phyloP scores from a whole-genome alignment of 2,113 vertebrate genomes.

The Mus pahari region DNA sequence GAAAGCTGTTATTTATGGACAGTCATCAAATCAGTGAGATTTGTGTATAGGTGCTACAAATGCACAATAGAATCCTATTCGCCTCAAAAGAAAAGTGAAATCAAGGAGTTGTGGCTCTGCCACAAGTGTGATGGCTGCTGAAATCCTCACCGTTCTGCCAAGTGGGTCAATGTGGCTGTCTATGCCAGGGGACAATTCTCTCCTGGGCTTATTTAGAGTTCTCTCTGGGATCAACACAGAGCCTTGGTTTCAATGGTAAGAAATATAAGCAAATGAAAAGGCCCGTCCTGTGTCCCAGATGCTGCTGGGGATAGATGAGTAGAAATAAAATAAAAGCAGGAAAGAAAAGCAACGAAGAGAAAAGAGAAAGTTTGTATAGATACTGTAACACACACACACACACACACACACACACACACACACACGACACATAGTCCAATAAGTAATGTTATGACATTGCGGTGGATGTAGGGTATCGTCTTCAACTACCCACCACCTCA shows the following conservation, averaged over 20 bases:
- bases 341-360: background rate
- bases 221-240: background rate
- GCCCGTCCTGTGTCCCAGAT: background rate
- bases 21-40: background rate
- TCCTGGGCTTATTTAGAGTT: background rate
- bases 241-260: background rate
- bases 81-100: background rate
- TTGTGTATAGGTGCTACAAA: background rate
- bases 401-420: background rate
- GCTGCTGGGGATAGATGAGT: background rate
- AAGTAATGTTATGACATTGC: background rate
- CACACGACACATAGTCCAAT: background rate
- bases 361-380: background rate
- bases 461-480: too few relatives aligned
- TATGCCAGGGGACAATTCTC: background rate
- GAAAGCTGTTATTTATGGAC: background rate
- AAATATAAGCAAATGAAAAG: background rate
- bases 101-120: background rate
- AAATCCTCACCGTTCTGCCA: background rate
- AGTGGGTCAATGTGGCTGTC: background rate
- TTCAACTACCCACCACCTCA: background rate
- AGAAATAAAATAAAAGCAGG: background rate
- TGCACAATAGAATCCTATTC: background rate
- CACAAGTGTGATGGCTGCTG: background rate
- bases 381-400: background rate